Conservation (phyloP, 2,888 invertebrate species). For the Pachydiplax longipennis region DNA sequence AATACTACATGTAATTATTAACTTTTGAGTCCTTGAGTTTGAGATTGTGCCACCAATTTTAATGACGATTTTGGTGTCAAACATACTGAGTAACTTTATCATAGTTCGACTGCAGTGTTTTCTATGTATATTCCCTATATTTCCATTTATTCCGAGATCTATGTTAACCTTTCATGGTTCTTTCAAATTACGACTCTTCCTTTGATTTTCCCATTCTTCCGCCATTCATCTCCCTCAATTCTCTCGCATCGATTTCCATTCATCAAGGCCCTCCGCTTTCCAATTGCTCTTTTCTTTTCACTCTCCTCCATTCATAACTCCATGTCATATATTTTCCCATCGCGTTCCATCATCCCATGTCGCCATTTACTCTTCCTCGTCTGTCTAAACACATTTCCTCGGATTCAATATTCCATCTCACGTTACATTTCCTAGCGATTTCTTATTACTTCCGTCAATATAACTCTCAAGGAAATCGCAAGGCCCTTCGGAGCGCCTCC, state of each 20-base stretch:
- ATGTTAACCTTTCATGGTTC: no score
- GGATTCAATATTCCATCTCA: neutral
- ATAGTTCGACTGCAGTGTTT: no score
- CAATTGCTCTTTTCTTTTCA: neutral
- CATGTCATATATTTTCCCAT: neutral
- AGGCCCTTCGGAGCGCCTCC: neutral
- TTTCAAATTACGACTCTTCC: neutral
- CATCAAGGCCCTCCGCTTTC: neutral
- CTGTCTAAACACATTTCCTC: neutral
- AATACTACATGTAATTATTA: no score
- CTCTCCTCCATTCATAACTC: neutral
- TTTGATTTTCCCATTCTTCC: neutral
- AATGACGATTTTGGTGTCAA: no score
- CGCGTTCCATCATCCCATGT: neutral
- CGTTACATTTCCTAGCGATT: neutral
- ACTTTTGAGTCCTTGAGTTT: no score
- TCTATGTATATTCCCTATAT: no score
- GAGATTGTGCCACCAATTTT: no score
- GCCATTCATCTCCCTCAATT: neutral
- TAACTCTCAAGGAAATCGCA: neutral
- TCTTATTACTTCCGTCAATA: neutral
- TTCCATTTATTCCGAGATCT: no score
- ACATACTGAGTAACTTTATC: no score
- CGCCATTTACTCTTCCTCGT: neutral
- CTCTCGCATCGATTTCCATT: neutral